These are phyloP conservation scores for Lobophora halterata DNA, from an alignment of 2,888 invertebrate genomes.

Conservation along the genomic window DNA sequence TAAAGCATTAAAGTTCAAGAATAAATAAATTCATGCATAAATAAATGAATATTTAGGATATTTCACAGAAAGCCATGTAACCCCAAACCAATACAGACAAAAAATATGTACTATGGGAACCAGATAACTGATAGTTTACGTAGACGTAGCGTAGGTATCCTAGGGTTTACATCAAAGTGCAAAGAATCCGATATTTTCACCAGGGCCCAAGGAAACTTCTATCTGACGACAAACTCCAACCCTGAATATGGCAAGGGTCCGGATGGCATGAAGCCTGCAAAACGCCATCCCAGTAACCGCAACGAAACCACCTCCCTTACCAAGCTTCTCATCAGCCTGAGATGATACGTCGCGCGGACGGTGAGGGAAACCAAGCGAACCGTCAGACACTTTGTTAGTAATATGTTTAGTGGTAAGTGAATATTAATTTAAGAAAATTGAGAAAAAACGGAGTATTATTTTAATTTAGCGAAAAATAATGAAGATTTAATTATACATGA, in stretches of 20 bases:
- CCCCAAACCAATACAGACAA: too few relatives aligned
- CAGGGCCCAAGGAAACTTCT: slow-evolving; percentile 67
- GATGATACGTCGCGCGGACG: slow-evolving; percentile 34
- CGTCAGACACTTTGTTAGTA: slow-evolving; percentile 9
- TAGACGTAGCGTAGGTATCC: too few relatives aligned
- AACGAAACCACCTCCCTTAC: slow-evolving; percentile 33
- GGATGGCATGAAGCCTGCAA: slow-evolving; percentile 45
- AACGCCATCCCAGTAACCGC: slow-evolving; percentile 32
- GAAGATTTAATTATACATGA: too few relatives aligned
- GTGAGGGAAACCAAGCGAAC: slow-evolving; percentile 22
- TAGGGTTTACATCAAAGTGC: too few relatives aligned
- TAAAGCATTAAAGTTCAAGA: too few relatives aligned
- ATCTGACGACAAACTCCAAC: slow-evolving; percentile 50
- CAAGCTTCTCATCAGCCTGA: slow-evolving; percentile 43
- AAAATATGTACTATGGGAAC: too few relatives aligned
- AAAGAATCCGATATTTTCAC: too few relatives aligned
- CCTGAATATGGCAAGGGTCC: slow-evolving; percentile 50
- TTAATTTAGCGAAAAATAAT: too few relatives aligned
- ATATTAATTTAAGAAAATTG: not conserved
- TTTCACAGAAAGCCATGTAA: too few relatives aligned
- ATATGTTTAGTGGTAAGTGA: slow-evolving; percentile 3
- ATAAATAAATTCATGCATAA: too few relatives aligned
- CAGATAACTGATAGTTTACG: too few relatives aligned
- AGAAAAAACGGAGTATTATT: slow-evolving; percentile 3
- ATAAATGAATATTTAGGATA: too few relatives aligned